Evolutionary conservation across 2,797 vertebrate species (phyloP).

Genomic region (Margarornis squamiger): DNA sequence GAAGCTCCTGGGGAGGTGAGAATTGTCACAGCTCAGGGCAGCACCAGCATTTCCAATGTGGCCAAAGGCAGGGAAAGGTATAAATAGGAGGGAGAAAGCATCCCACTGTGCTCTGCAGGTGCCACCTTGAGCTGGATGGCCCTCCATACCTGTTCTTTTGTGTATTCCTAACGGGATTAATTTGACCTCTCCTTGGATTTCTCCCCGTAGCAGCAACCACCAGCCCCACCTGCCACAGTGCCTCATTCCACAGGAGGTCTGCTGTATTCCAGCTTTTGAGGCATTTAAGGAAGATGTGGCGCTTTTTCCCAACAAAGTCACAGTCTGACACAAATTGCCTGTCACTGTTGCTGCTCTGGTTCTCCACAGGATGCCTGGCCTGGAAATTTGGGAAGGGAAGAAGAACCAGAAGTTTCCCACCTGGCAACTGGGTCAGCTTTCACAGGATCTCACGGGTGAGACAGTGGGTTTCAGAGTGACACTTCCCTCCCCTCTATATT

Average conservation of each 20-base stretch:
- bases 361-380: neutral
- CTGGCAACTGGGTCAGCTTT: neutral
- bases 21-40: neutral
- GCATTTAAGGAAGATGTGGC: neutral
- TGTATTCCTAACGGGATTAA: neutral
- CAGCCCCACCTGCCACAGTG: neutral
- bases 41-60: neutral
- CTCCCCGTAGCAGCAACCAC: neutral
- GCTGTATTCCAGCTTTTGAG: neutral
- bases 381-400: neutral
- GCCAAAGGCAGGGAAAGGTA: neutral
- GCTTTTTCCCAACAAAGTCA: neutral
- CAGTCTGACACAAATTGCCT: neutral
- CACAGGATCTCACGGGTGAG: neutral
- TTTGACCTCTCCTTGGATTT: neutral
- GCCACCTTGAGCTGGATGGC: neutral
- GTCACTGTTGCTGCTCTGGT: neutral
- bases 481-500: neutral
- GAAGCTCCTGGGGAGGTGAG: neutral
- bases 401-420: neutral
- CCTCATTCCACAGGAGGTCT: neutral
- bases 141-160: neutral
- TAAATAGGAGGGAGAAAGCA: neutral
- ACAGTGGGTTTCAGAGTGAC: neutral
- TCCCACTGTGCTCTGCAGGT: neutral